Base-by-base conservation (phyloP, 1,140 invertebrate genomes). In the Wasmannia auropunctata region DNA sequence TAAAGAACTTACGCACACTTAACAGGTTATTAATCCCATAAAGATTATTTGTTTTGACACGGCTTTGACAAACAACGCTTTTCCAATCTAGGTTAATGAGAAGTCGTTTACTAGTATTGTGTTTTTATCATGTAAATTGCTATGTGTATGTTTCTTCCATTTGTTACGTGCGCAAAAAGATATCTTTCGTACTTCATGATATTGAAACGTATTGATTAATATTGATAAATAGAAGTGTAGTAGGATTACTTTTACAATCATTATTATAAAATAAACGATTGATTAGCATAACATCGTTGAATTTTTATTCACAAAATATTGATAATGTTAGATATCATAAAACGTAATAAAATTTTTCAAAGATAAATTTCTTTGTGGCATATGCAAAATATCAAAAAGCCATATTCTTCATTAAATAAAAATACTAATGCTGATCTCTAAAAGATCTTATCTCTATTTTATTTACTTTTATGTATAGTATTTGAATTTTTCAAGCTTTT, bases 141-240 rank as follows among this genome's bases (percentile, higher is more conserved):
- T 11, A 51, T 28, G 22, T 14, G 16, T 46, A 46, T 3, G 19
- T 67, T 67, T 54, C 2, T 54, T 40, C n/a, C 3, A 19, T 28
- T 40, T 54, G 34, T 54, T 40, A 51, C 22, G 6, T 79, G 7
- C 3, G 10, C 10, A 40, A 69, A 69, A 51, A 54, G 40, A 40
- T 77, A 70, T 80, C 14, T 40, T 79, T 67, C 11, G 2, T 31
- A 31, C 1, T 3, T 60, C 10, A 25, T 31, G 5, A 2, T 40
- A 28, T 37, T n/a, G 14, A 19, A 62, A 37, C 7, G n/a, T 79
- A 51, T 67, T 22, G 31, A 69, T 70, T 80, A 31, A 54, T 80
- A 69, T 70, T n/a, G 34, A 54, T 80, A 65, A 34, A 46, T 37
- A 37, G 3, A 40, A 43, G 60, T 69, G 14, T 83, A 74, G 14